Evolutionary conservation across 2,888 invertebrate genomes (phyloP), one percentile per base, ranked within the genome.

Genomic region (Dione juno): DNA sequence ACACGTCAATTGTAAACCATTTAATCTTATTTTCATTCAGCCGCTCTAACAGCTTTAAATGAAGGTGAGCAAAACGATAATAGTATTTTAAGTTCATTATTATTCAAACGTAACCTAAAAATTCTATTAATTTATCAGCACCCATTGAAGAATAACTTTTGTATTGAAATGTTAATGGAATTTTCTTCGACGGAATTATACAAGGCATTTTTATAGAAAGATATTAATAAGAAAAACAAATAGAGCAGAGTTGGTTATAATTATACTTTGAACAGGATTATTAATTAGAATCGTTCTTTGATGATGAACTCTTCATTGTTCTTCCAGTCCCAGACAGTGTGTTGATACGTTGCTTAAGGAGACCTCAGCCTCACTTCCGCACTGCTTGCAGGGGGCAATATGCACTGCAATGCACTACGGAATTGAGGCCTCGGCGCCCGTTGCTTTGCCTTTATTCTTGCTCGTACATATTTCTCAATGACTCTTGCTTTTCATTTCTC

Each of bases 331-430:
- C 48, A 54, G 43, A 65, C 58, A 7, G 50, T 48, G 48, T 78
- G 80, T 79, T 77, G 83, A 77, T 74, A 75, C 76, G 91, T 83
- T 72, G 90, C 78, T 80, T 75, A 76, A 81, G 88, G 84, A 81
- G 87, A 82, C 82, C 93, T 94, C 94, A 94, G 88, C 96, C 96
- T 97, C 97, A 97, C 96, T 97, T 96, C 97, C 97, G 96, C 97
- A 96, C 96, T 97, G 97, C 97, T 97, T 97, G 97, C 97, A 97
- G 96, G 95, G 94, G 94, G 94, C 94, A 88, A 87, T 89, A 94
- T 92, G 96, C 96, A 97, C 97, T 97, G 97, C 97, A 97, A 97
- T 97, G 97, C 97, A 97, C 97, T 97, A 97, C 97, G 97, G 97
- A 97, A 97, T 97, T 97, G 97, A 97, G 94, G 95, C 90, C 94